Percentiles rank a stretch among this genome's conserved stretches.
These are phyloP conservation scores for Noctuana brunneofusca DNA, from an alignment of 2,888 invertebrate genomes.

Conservation along the genomic window DNA sequence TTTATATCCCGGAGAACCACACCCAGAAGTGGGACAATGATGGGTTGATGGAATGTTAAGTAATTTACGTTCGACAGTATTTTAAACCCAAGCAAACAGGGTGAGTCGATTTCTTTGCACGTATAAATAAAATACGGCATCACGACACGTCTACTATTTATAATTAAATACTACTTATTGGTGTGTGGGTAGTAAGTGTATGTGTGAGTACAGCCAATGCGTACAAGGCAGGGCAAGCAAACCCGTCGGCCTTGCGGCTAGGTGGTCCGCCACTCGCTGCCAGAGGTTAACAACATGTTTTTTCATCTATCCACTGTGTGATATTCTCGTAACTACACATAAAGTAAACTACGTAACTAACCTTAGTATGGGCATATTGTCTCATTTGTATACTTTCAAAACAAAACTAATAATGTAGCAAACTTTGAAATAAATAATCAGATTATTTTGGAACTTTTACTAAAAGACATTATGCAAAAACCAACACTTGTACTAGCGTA, in stretches of 20 bases:
- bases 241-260: constrained; percentile 69
- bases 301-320: constrained; percentile 74
- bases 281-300: constrained; percentile 80
- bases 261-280: constrained; percentile 70
- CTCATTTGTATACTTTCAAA: too few relatives aligned
- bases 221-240: constrained; percentile 48
- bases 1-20: too few relatives aligned
- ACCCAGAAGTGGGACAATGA: too few relatives aligned
- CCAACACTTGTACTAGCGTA: too few relatives aligned
- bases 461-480: too few relatives aligned
- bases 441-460: too few relatives aligned
- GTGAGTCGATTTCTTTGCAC: not conserved
- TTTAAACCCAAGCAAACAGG: not conserved
- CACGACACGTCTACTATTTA: constrained; percentile 17
- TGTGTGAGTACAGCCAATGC: constrained; percentile 39
- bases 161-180: constrained; percentile 25
- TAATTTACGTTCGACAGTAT: too few relatives aligned
- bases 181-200: constrained; percentile 29
- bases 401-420: too few relatives aligned
- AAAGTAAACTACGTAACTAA: not conserved
- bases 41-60: too few relatives aligned
- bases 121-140: not conserved
- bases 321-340: not conserved
- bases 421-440: too few relatives aligned
- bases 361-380: too few relatives aligned